Percentiles rank a stretch among this genome's conserved stretches.
These are phyloP conservation scores for Euproctis similis DNA, from an alignment of 2,888 invertebrate genomes.

Conservation along the genomic window DNA sequence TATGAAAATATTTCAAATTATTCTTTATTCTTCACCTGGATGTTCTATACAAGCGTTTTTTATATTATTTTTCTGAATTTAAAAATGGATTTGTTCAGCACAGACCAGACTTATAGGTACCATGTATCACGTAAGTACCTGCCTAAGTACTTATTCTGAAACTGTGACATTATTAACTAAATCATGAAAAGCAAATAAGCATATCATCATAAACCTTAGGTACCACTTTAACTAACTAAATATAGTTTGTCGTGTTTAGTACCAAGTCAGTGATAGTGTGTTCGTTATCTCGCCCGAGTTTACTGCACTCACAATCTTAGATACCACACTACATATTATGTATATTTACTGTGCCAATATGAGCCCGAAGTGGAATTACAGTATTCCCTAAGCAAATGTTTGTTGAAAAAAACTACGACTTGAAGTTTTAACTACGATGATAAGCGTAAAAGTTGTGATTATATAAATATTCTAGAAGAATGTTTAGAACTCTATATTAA, in stretches of 20 bases:
- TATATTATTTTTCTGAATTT: too few relatives aligned
- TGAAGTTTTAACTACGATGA: conserved; percentile 19
- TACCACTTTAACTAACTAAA: conserved; percentile 35
- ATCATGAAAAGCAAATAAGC: conserved; percentile 28
- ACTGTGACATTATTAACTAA: too few relatives aligned
- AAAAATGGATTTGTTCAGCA: too few relatives aligned
- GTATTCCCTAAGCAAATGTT: conserved; percentile 22
- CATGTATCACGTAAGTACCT: too few relatives aligned
- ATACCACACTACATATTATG: conserved; percentile 34
- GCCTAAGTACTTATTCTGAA: too few relatives aligned
- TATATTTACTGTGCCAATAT: conserved; percentile 45
- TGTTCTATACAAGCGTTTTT: too few relatives aligned
- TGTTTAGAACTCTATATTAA: too few relatives aligned
- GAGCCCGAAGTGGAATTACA: conserved; percentile 31
- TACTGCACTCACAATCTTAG: conserved; percentile 51
- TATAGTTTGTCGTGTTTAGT: conserved; percentile 30
- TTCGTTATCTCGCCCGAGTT: conserved; percentile 37
- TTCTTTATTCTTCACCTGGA: too few relatives aligned
- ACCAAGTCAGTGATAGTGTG: conserved; percentile 39
- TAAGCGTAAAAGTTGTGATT: conserved; percentile 6
- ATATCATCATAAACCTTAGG: conserved; percentile 13
- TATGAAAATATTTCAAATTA: too few relatives aligned
- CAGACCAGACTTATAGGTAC: too few relatives aligned
- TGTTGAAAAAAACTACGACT: conserved; percentile 27
- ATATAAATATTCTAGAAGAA: not conserved